Evolutionary conservation across 2,113 vertebrate species (phyloP).

Genomic region (Cyprinodon tularosa): DNA sequence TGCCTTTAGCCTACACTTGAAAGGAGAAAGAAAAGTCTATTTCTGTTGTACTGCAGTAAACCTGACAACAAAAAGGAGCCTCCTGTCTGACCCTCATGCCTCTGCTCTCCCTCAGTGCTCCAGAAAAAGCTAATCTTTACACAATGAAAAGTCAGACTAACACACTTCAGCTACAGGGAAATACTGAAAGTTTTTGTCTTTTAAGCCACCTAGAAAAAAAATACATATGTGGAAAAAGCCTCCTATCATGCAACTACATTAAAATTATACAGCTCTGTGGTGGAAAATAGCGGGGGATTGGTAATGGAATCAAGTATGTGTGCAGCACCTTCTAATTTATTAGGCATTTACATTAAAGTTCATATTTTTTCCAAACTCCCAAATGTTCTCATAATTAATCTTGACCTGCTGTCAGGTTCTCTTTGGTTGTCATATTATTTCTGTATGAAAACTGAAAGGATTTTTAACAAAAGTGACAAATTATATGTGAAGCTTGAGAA

Average conservation of each 20-base stretch:
- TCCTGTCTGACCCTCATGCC: slow-evolving; percentile 57
- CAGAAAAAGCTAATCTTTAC: slow-evolving; percentile 42
- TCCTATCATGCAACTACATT: background rate
- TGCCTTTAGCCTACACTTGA: slow-evolving; percentile 23
- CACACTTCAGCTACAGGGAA: slow-evolving; percentile 51
- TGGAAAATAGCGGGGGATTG: background rate
- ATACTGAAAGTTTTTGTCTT: background rate
- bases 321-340: no score
- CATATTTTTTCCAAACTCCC: no score
- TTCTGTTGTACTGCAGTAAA: slow-evolving; percentile 25
- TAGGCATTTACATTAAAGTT: no score
- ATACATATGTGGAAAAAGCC: background rate
- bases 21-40: slow-evolving; percentile 17
- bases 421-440: no score
- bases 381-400: no score
- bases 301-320: no score
- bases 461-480: no score
- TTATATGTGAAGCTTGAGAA: no score
- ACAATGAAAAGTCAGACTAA: slow-evolving; percentile 27
- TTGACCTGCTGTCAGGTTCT: no score
- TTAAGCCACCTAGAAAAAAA: background rate
- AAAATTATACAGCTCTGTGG: background rate
- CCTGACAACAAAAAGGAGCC: slow-evolving; percentile 50
- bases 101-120: slow-evolving; percentile 25
- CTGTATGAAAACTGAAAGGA: no score